Evolutionary conservation across 2,888 invertebrate species (phyloP).

Genomic region (Pristionchus maxplancki): DNA sequence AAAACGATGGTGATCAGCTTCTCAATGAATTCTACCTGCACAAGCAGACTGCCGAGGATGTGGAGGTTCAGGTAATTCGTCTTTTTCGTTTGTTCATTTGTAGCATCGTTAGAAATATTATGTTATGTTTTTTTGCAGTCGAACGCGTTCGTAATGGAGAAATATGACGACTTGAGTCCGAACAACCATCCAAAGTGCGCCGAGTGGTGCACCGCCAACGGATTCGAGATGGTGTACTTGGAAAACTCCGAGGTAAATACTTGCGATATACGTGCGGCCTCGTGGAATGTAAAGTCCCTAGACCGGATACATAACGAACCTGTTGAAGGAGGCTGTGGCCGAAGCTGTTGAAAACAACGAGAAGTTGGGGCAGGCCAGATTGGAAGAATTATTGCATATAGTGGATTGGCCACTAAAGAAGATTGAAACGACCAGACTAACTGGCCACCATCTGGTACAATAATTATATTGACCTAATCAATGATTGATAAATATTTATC

Average conservation of each 20-base stretch:
- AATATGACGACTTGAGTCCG: background rate
- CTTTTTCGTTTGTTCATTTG: background rate
- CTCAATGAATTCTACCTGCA: conserved; percentile 1
- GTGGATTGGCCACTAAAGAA: conserved; percentile 58
- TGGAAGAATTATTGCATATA: conserved; percentile 57
- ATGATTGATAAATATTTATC: background rate
- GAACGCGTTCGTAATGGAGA: background rate
- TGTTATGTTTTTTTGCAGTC: no score
- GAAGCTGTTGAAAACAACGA: conserved; percentile 54
- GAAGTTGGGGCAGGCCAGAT: conserved; percentile 55
- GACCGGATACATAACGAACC: no score
- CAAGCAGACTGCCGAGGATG: background rate
- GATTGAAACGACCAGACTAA: background rate
- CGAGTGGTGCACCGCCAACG: conserved; percentile 48
- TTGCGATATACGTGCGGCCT: background rate
- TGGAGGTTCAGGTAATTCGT: background rate
- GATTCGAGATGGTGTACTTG: conserved; percentile 20
- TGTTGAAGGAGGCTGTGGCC: conserved; percentile 47
- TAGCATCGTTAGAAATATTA: no score
- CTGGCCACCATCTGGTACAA: background rate
- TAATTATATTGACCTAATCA: background rate
- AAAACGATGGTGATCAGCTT: conserved; percentile 4
- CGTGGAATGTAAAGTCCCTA: background rate
- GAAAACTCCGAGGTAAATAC: background rate
- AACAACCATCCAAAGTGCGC: background rate